phyloP scores from a whole-genome alignment of 2,797 vertebrate species.

The Xyrichtys novacula region DNA sequence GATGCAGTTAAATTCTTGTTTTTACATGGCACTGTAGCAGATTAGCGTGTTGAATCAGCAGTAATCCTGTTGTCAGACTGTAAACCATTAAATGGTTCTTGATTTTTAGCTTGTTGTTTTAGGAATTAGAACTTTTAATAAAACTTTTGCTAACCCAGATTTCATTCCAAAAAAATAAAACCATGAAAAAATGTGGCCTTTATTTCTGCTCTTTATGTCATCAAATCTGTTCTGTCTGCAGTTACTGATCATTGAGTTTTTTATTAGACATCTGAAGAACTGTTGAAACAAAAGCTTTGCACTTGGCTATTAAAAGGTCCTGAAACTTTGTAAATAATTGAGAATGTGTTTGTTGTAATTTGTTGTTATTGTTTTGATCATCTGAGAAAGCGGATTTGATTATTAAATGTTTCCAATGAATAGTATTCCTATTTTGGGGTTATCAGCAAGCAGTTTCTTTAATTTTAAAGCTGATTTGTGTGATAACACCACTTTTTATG shows the following conservation, averaged over 20 bases:
- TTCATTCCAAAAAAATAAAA: conserved; percentile 68
- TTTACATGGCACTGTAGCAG: conserved; percentile 52
- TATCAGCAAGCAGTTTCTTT: too few relatives aligned
- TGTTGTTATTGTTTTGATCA: too few relatives aligned
- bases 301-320: not conserved
- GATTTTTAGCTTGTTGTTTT: conserved; percentile 63
- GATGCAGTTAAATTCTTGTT: conserved; percentile 14
- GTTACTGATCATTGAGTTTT: not conserved
- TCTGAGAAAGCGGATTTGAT: too few relatives aligned
- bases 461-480: too few relatives aligned
- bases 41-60: conserved; percentile 41
- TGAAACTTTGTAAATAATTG: too few relatives aligned
- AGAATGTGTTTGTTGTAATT: too few relatives aligned
- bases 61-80: conserved; percentile 21
- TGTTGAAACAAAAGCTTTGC: not conserved
- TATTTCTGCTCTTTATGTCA: not conserved
- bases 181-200: conserved; percentile 13
- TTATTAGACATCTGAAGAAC: not conserved
- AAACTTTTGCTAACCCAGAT: conserved; percentile 59
- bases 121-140: conserved; percentile 60
- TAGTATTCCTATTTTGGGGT: too few relatives aligned
- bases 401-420: too few relatives aligned
- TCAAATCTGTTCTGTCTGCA: not conserved
- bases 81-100: conserved; percentile 40
- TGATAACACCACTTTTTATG: too few relatives aligned